phyloP scores from a whole-genome alignment of 2,888 invertebrate species.

The Tricholauxania praeusta region DNA sequence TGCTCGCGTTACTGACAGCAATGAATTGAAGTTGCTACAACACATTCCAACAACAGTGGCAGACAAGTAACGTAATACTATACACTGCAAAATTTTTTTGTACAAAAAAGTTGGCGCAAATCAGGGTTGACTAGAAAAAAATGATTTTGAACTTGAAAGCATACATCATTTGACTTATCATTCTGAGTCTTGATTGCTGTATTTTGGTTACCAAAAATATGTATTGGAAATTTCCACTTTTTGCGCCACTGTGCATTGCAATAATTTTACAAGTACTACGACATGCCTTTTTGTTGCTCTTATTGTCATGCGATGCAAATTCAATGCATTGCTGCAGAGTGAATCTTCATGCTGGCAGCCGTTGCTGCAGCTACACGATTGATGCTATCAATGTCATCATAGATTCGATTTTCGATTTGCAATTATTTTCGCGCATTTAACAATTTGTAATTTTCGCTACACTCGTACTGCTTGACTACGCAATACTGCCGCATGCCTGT shows the following conservation, averaged over 20 bases:
- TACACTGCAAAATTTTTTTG: too few relatives aligned
- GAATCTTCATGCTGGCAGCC: neutral
- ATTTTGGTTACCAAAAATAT: too few relatives aligned
- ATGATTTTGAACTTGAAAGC: too few relatives aligned
- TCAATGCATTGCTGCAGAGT: neutral
- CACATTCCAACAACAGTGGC: neutral
- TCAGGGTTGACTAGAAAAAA: too few relatives aligned
- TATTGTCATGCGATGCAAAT: neutral
- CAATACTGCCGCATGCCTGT: slow-evolving; percentile 9
- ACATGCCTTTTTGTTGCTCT: slow-evolving; percentile 3
- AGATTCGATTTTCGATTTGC: slow-evolving; percentile 53
- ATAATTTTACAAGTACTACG: neutral
- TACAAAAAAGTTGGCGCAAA: too few relatives aligned
- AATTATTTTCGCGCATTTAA: slow-evolving; percentile 50
- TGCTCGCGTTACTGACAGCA: too few relatives aligned
- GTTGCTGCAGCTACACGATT: slow-evolving; percentile 5
- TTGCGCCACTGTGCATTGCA: too few relatives aligned
- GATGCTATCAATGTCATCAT: slow-evolving; percentile 45
- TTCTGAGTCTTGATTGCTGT: too few relatives aligned
- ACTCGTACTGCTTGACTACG: neutral
- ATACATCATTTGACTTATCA: too few relatives aligned
- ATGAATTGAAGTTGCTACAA: too few relatives aligned
- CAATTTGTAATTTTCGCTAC: slow-evolving; percentile 44
- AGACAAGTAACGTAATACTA: neutral
- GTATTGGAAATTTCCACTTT: too few relatives aligned